Evolutionary conservation across 1,140 invertebrate genomes (phyloP), one percentile per base, ranked within the genome.

Genomic region (Asbolus verrucosus): DNA sequence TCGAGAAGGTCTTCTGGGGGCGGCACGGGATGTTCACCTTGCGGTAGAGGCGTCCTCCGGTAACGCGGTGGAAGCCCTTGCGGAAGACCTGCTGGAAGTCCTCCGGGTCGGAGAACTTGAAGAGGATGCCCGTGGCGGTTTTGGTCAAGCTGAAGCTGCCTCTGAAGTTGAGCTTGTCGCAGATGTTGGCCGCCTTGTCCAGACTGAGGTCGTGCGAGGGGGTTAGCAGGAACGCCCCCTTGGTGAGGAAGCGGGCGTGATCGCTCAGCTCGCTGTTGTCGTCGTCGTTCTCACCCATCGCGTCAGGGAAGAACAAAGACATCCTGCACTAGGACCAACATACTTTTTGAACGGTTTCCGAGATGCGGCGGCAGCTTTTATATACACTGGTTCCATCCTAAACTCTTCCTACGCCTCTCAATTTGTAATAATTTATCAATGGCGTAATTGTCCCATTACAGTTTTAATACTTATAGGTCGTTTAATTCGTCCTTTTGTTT

Each of bases 91-190:
- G 89, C 81, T 92, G 90, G 81, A 90, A 94, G 79, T 94, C 92
- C 67, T 93, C 92, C 74, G 91, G 90, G 80, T 91, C 90, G 72
- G 91, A 92, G 82, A 94, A 93, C 81, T 93, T 93, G 85, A 94
- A 94, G 41, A 93, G 85, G 74, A 94, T 93, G n/a, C 92, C 92
- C 41, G 91, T 94, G 63, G 92, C 92, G 0, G 92, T 94, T 84
- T 92, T 93, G 36, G 92, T 93, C 73, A 94, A 84, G 69, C 90
- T 92, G 83, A 93, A 93, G 75, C 90, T 90, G 27, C 91, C 91
- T 73, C 91, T 90, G 81, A 93, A 93, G 82, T 91, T 91, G 88
- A 94, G 92, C 82, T 93, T 93, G 83, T 94, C 92, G 81, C 91
- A 93, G 73, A 94, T 92, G 73, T 90, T 86, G n/a, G 90, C 90